These are phyloP conservation scores for Oryzaephilus surinamensis DNA, from an alignment of 1,140 invertebrate species.

Conservation along the genomic window DNA sequence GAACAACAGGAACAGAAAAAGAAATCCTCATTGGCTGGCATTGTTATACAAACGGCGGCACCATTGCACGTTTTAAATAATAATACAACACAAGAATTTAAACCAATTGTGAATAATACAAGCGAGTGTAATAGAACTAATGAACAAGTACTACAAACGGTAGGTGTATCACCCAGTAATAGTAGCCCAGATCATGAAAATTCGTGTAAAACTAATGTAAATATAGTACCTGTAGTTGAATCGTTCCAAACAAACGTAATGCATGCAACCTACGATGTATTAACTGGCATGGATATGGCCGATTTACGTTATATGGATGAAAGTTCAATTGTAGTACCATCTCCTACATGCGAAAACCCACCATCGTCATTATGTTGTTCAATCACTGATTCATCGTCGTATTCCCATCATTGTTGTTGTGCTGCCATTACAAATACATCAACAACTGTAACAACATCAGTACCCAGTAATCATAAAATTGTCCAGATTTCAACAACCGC, in stretches of 20 bases:
- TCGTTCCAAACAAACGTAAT: constrained; percentile 47
- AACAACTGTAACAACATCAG: constrained; percentile 23
- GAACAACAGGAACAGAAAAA: constrained; percentile 37
- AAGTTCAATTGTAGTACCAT: constrained; percentile 70
- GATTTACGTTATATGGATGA: constrained; percentile 84
- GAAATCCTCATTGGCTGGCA: constrained; percentile 50
- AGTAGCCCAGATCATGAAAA: constrained; percentile 57
- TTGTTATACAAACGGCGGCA: constrained; percentile 51
- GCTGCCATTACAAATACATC: too few species aligned
- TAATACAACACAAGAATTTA: constrained; percentile 45
- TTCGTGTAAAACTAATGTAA: constrained; percentile 50
- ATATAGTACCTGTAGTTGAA: too few species aligned
- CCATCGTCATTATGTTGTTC: constrained; percentile 56
- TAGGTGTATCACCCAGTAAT: constrained; percentile 38
- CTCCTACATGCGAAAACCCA: constrained; percentile 60
- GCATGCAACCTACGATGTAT: constrained; percentile 58
- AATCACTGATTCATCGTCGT: constrained; percentile 35
- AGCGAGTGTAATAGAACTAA: too few species aligned
- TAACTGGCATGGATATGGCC: constrained; percentile 66
- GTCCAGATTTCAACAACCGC: constrained; percentile 57
- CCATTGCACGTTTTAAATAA: constrained; percentile 43
- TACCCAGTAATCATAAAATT: constrained; percentile 45
- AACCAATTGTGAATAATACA: constrained; percentile 36
- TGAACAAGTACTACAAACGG: too few species aligned
- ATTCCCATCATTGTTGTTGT: constrained; percentile 20